Conservation (phyloP, 2,113 vertebrate genomes). For the Odocoileus hemionus region DNA sequence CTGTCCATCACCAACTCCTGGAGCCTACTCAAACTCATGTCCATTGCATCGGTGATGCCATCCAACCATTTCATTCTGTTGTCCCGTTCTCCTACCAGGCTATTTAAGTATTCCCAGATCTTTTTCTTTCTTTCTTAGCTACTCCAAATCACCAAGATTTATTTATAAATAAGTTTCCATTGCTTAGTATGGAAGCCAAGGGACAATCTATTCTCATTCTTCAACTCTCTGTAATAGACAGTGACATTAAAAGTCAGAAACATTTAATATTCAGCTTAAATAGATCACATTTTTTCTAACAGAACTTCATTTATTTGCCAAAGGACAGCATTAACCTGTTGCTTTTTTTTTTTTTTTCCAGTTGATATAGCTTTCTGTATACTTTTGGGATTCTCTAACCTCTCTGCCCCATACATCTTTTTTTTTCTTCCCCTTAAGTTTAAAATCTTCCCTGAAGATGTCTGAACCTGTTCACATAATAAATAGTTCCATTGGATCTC, state of each 20-base stretch:
- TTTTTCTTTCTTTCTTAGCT: background rate
- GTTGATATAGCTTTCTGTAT: background rate
- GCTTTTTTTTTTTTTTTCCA: background rate
- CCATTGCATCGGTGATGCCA: accelerated
- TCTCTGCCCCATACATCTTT: accelerated
- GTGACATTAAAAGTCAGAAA: background rate
- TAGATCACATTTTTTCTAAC: background rate
- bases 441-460: background rate
- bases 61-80: background rate
- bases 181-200: background rate
- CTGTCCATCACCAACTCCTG: background rate
- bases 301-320: background rate
- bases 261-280: background rate
- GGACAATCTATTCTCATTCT: background rate
- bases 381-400: background rate
- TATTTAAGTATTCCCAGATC: background rate
- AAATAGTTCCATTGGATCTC: background rate
- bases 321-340: background rate
- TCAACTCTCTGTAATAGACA: background rate
- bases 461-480: background rate
- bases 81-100: background rate
- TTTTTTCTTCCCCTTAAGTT: background rate
- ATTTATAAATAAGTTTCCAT: background rate
- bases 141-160: background rate
- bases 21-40: background rate